phyloP scores from a whole-genome alignment of 2,888 invertebrate species.

The Gymnosoma rotundatum region DNA sequence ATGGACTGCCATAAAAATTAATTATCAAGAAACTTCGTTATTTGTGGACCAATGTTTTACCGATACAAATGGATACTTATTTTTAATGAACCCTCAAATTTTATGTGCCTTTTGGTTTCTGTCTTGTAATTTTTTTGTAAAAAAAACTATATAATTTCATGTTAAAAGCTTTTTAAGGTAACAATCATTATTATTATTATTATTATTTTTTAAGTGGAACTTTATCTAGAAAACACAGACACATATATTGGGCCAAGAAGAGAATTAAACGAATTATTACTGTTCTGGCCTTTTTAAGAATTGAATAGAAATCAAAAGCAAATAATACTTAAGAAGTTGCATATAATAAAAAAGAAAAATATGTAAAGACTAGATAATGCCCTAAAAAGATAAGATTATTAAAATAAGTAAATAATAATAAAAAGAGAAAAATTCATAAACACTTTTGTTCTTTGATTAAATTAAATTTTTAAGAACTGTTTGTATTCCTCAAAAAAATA shows the following conservation, averaged over 20 bases:
- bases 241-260: constrained; percentile 48
- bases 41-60: too few species aligned
- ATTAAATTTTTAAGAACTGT: too few species aligned
- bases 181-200: constrained; percentile 53
- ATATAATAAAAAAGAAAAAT: background rate
- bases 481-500: too few species aligned
- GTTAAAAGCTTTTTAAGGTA: constrained; percentile 68
- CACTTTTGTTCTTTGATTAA: too few species aligned
- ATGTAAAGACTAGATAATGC: background rate
- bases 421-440: too few species aligned
- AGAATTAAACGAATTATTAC: constrained; percentile 47
- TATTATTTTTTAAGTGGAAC: constrained; percentile 56
- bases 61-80: too few species aligned
- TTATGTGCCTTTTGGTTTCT: background rate
- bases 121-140: background rate
- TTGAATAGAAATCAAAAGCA: background rate
- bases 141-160: constrained; percentile 33
- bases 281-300: constrained; percentile 12
- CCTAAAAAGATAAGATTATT: too few species aligned
- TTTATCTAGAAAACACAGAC: constrained; percentile 41
- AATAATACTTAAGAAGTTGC: background rate
- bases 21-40: too few species aligned
- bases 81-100: constrained; percentile 12
- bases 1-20: too few species aligned
- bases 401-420: too few species aligned